Evolutionary conservation across 92 coral and sea anemone genomes (phyloP).

Genomic region (Zoanthus sociatus): DNA sequence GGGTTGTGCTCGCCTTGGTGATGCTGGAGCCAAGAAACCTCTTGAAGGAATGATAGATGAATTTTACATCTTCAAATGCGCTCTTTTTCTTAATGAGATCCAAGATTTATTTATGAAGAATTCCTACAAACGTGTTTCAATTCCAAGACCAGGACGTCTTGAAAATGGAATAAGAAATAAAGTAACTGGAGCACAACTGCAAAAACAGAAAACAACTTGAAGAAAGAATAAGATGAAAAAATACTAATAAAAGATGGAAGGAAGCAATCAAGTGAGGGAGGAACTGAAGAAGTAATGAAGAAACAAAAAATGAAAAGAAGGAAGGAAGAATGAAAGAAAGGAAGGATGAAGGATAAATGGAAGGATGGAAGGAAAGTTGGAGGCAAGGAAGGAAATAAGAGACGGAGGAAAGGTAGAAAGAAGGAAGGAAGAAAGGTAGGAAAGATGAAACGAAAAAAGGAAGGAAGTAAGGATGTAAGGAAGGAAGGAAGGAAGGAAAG

Average conservation of each 20-base stretch:
- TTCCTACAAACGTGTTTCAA: constrained; percentile 75
- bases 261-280: no score
- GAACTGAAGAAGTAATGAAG: background rate
- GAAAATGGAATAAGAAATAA: background rate
- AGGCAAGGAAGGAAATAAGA: background rate
- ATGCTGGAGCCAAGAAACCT: constrained; percentile 69
- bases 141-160: constrained; percentile 66
- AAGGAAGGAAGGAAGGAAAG: constrained; percentile 4
- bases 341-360: background rate
- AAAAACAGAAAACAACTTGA: background rate
- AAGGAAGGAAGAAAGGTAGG: background rate
- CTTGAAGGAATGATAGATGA: constrained; percentile 86
- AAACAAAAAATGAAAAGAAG: background rate
- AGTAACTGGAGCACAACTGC: background rate
- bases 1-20: constrained; percentile 91
- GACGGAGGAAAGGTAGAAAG: background rate
- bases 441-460: background rate
- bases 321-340: background rate
- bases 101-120: constrained; percentile 84
- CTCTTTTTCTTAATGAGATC: constrained; percentile 79
- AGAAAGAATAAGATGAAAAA: background rate
- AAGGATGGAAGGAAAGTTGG: background rate
- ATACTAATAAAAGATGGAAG: no score
- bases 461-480: background rate
- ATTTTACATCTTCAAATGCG: constrained; percentile 93